phyloP scores from a whole-genome alignment of 2,113 vertebrate species.

The Otis tarda region DNA sequence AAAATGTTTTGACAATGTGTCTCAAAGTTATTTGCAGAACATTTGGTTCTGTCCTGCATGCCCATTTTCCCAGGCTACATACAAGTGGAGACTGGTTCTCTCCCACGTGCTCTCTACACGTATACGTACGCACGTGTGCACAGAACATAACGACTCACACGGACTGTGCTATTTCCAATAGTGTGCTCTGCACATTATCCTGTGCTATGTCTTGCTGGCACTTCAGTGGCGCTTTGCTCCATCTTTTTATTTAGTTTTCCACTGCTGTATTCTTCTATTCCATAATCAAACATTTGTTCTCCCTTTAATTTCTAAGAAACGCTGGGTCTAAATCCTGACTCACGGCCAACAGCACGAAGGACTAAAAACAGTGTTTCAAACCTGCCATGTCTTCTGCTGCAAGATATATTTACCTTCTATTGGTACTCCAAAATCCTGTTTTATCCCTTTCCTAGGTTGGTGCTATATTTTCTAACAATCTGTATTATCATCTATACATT shows the following conservation, averaged over 20 bases:
- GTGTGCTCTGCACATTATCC: background rate
- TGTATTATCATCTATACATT: background rate
- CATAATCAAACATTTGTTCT: background rate
- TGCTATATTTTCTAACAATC: background rate
- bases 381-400: background rate
- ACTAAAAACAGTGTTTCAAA: background rate
- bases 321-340: background rate
- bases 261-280: background rate
- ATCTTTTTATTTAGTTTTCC: background rate
- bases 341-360: background rate
- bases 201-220: background rate
- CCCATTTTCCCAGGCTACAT: background rate
- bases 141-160: background rate
- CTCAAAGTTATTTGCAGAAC: background rate
- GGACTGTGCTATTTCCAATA: background rate
- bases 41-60: background rate
- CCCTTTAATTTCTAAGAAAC: background rate
- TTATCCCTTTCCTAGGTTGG: background rate
- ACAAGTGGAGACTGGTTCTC: background rate
- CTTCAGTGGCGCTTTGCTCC: background rate
- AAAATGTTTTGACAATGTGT: background rate
- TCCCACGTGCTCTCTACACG: background rate
- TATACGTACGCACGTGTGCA: accelerated
- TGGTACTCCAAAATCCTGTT: background rate
- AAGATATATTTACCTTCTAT: background rate